Evolutionary conservation across 1,140 invertebrate genomes (phyloP), one percentile per base, ranked within the genome.

Genomic region (Drosophila cardini): DNA sequence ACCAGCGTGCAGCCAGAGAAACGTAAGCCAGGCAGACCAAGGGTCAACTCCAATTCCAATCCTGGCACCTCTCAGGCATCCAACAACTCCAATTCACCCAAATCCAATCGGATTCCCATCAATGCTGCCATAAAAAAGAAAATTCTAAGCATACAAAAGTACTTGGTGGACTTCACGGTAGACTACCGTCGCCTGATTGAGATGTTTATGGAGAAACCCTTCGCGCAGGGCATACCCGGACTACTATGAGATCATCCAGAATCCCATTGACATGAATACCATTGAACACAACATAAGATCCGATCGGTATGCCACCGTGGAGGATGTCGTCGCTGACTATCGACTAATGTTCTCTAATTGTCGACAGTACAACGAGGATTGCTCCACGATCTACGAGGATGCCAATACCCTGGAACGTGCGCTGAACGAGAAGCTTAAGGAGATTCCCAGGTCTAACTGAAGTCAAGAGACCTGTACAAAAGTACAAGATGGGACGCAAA

Each of bases 191-290:
- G 96, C 67, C 96, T 98, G 0, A 97, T 98, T 93, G 93, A 97
- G 42, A 95, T 97, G 78, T 99, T 99, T 90, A 97, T 99, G 96
- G 97, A 98, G 92, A 97, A 99, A 91, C 98, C 98, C 98, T 3
- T 98, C 97, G 0, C 98, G 97, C 86, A 98, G 98, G 92, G 93
- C 98, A 15, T 99, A 99, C 93, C 97, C 98, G 0, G 98, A 98
- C 91, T 99, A 99, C 92, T 99, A 99, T 93, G 96, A 98, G 92
- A 95, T 99, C 1, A 99, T 99, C 67, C 94, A 95, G 36, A 96
- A 97, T 78, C 98, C 98, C 0, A 98, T 99, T 67, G 98, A 99
- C 92, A 98, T 99, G 96, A 94, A 97, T 38, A 97, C 96, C 30
- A 99, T 99, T 89, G 97, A 98, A 87, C 93, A 94, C 13, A 98